These are phyloP conservation scores for Latrodectus hesperus DNA, from an alignment of 2,888 invertebrate species.

Conservation along the genomic window DNA sequence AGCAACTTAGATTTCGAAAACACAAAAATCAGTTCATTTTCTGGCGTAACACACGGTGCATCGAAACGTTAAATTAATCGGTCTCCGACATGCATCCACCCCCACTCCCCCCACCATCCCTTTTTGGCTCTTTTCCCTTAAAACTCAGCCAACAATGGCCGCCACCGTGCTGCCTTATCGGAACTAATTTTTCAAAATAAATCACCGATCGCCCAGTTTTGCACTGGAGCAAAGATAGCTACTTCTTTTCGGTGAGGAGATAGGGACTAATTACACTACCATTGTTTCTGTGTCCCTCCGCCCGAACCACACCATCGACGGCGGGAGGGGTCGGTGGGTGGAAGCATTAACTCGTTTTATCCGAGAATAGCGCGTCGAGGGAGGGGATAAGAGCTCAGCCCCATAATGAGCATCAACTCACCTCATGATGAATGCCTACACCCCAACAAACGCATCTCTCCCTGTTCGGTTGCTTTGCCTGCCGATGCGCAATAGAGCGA, in stretches of 20 bases:
- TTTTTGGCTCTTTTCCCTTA: slow-evolving; percentile 39
- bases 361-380: background rate
- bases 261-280: slow-evolving; percentile 67
- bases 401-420: slow-evolving; percentile 52
- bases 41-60: slow-evolving; percentile 8
- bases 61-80: slow-evolving; percentile 67
- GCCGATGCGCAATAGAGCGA: slow-evolving; percentile 50
- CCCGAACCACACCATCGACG: slow-evolving; percentile 23
- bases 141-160: slow-evolving; percentile 51
- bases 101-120: slow-evolving; percentile 7
- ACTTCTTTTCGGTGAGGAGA: slow-evolving; percentile 56
- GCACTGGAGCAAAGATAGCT: slow-evolving; percentile 61
- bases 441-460: slow-evolving; percentile 47
- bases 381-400: background rate
- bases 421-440: slow-evolving; percentile 62
- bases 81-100: slow-evolving; percentile 25
- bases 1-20: background rate
- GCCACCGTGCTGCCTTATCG: slow-evolving; percentile 57
- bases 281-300: slow-evolving; percentile 60
- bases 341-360: slow-evolving; percentile 52
- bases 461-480: background rate
- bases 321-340: background rate
- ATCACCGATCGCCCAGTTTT: slow-evolving; percentile 67
- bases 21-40: slow-evolving; percentile 6
- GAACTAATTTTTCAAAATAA: slow-evolving; percentile 70